phyloP scores from a whole-genome alignment of 2,888 invertebrate species.

The Maniola hyperantus region DNA sequence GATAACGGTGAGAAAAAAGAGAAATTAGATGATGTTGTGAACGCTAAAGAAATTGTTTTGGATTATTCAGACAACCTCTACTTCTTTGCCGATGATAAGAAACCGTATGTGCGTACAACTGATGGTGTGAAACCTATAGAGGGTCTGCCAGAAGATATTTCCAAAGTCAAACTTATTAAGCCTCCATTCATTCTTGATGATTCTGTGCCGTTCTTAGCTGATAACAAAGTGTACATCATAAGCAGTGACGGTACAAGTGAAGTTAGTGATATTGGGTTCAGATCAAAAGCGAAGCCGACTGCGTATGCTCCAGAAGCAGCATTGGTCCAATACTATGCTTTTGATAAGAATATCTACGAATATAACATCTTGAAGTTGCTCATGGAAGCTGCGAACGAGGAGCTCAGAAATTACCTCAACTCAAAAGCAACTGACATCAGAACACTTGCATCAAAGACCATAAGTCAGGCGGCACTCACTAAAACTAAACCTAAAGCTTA shows the following conservation, averaged over 20 bases:
- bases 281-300: conserved; percentile 49
- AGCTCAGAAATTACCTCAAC: background rate
- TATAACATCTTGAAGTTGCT: conserved; percentile 51
- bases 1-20: conserved; percentile 59
- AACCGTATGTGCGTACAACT: conserved; percentile 48
- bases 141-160: conserved; percentile 54
- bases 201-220: conserved; percentile 50
- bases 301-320: conserved; percentile 59
- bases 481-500: background rate
- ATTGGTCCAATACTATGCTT: conserved; percentile 58
- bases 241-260: conserved; percentile 54
- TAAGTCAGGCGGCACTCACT: background rate
- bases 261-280: conserved; percentile 34
- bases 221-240: conserved; percentile 50
- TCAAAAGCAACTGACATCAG: background rate
- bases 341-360: conserved; percentile 65
- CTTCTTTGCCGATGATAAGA: conserved; percentile 53
- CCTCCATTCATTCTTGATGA: conserved; percentile 55
- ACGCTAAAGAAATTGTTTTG: conserved; percentile 59
- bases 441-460: conserved; percentile 14
- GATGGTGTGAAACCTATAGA: conserved; percentile 52
- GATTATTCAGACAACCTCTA: conserved; percentile 62
- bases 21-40: conserved; percentile 49
- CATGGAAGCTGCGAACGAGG: background rate
- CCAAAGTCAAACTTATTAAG: conserved; percentile 49